Base-by-base conservation (phyloP, 2,797 vertebrate species). In the Hylomyscus alleni region DNA sequence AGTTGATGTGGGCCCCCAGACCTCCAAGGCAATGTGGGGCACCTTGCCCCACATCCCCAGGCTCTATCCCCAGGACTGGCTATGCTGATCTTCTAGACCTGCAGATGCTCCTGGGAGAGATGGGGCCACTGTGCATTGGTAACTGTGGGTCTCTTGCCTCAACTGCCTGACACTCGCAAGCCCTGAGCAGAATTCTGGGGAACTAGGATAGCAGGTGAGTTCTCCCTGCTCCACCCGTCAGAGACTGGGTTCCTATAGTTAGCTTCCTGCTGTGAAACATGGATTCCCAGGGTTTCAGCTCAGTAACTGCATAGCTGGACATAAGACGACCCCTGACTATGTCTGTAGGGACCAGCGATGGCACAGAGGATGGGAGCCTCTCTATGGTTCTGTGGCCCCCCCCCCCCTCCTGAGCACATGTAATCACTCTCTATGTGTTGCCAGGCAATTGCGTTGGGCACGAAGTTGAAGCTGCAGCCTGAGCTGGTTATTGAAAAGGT, bases 401-500 rank as follows among this genome's bases (percentile, higher is more conserved):
- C n/a, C 14, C 83, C 56, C 54, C 26, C 75, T 40, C 95, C 90
- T 72, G 82, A 93, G 26, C 81, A 73, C 29, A 0, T 9, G 7
- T 89, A 89, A n/a, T 6, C 0, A 3, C 58, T 5, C 22, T 34
- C 22, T 90, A 83, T 87, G 4, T 97, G 31, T 97, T 94, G 92
- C 84, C 95, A 99, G 98, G 98, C 98, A 78, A 93, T 95, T 40
- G 22, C 96, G 47, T 95, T 98, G 95, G 98, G 98, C 62, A 97
- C 95, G n/a, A 98, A 98, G 89, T 97, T 98, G 91, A 97, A 97
- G 80, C 97, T 98, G 24, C 98, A 98, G 96, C 96, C 96, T 19
- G 96, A 98, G 54, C 98, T 98, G 75, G 96, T 98, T 56, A 26
- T 98, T 54, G 98, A 99, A 91, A 97, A 98, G 98, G 98, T 98